These are phyloP conservation scores for Eubasilissa splendida DNA, from an alignment of 2,888 invertebrate species.

Conservation along the genomic window DNA sequence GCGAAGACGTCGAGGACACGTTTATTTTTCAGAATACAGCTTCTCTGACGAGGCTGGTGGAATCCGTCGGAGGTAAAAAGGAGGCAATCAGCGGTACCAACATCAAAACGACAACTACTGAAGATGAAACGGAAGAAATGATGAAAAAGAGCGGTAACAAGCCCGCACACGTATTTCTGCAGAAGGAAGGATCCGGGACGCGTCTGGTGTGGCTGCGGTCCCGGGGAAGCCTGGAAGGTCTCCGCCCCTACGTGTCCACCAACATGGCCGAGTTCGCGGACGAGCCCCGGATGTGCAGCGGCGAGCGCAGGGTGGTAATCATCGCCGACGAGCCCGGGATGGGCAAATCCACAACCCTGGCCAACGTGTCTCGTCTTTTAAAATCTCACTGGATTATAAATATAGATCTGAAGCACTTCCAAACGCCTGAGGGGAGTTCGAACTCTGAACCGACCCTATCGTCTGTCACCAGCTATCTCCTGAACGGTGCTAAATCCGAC, in stretches of 20 bases:
- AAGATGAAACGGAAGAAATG: not conserved
- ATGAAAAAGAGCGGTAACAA: not conserved
- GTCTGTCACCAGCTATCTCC: not conserved
- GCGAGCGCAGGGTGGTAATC: not conserved
- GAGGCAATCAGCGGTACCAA: not conserved
- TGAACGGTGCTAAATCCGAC: too few relatives aligned
- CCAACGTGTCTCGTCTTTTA: not conserved
- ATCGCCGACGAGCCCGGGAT: conserved; percentile 1
- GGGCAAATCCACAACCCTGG: not conserved
- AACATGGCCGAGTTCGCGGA: not conserved
- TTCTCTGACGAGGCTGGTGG: not conserved
- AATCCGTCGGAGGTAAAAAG: not conserved
- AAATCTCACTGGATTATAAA: not conserved
- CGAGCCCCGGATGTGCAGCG: not conserved
- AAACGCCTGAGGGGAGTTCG: not conserved
- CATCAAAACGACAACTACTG: not conserved
- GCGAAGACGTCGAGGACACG: not conserved
- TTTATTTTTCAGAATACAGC: not conserved
- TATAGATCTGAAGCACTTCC: not conserved
- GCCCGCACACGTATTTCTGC: not conserved
- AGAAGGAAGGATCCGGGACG: not conserved
- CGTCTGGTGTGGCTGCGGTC: not conserved
- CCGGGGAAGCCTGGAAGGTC: not conserved
- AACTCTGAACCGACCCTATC: not conserved
- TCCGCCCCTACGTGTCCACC: not conserved